Evolutionary conservation across 2,113 vertebrate species (phyloP).

Genomic region (Myrmecobius fasciatus): DNA sequence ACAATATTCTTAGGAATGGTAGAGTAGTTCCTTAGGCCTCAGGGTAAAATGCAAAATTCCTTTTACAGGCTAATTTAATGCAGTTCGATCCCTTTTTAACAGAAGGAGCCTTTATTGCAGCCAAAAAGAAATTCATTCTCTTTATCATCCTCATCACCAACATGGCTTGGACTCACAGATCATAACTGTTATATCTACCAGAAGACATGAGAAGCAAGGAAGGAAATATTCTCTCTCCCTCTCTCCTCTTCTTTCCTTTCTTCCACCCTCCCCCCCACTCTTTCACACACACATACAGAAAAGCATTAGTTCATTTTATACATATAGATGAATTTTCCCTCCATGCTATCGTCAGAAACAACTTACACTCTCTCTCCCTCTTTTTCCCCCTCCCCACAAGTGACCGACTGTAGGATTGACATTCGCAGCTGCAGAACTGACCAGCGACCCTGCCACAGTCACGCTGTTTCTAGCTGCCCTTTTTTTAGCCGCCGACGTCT

Average conservation of each 20-base stretch:
- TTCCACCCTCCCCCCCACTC: no score
- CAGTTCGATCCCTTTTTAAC: conserved; percentile 7
- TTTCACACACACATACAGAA: neutral
- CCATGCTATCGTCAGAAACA: neutral
- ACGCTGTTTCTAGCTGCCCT: conserved; percentile 75
- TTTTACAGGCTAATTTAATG: neutral
- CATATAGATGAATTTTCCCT: neutral
- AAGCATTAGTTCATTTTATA: neutral
- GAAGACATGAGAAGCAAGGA: conserved; percentile 14
- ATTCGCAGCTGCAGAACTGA: conserved; percentile 80
- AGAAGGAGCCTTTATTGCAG: conserved; percentile 50
- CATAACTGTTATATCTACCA: conserved; percentile 41
- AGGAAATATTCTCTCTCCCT: neutral
- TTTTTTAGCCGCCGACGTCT: conserved; percentile 82
- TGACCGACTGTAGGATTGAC: conserved; percentile 78
- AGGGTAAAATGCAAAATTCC: conserved; percentile 36
- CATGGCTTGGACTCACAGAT: conserved; percentile 47
- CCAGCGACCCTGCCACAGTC: conserved; percentile 59
- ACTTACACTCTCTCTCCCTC: neutral
- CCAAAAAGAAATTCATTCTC: conserved; percentile 5
- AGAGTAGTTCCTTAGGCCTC: conserved; percentile 26
- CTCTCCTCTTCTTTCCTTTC: neutral
- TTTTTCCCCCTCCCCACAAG: neutral
- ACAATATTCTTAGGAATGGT: conserved; percentile 11
- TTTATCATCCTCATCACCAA: conserved; percentile 19